Base-by-base conservation (phyloP, 2,888 invertebrate genomes). In the Dolichomitus sp. region DNA sequence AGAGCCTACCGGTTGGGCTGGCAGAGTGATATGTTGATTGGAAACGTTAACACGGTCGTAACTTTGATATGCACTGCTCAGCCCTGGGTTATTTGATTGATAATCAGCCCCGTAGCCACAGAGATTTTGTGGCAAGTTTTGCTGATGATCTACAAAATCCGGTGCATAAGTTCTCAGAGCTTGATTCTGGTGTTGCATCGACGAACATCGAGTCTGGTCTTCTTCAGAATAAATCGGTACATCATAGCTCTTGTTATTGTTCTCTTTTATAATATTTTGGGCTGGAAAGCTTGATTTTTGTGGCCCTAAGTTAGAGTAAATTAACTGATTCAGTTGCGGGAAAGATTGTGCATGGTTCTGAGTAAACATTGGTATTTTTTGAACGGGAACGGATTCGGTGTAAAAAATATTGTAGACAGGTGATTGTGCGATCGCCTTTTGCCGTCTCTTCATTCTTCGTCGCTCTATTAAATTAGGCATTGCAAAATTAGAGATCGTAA, bases 341-440 rank as follows among this genome's bases (percentile, higher is more conserved):
- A 74, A 79, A 4, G 83, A 75, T 81, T 70, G 80, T 6, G 78
- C 45, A 42, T 76, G 33, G 63, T 85, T 80, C 45, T 80, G 79
- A 17, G 76, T 42, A 52, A 70, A 40, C 50, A 74, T 78, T 6
- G 86, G 83, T 54, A 82, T 9, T 40, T 82, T 78, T 50, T 68
- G 78, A 30, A 74, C n/a, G 0, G 85, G 78, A 61, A 84, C 61
- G 9, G 83, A 52, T 33, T 84, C 83, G 14, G 80, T 82, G 30
- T 79, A 86, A 80, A 82, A 85, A 80, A 85, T 83, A 68, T 86
- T 86, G 73, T 86, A 85, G 57, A 86, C 54, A 7, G 83, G 83
- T n/a, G 81, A 52, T 42, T 75, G 83, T 30, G 33, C 37, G 12
- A 45, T 50, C 2, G 76, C 11, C 61, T 33, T 73, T 5, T 65